Base-by-base conservation (phyloP, 2,888 invertebrate species). In the Rhyacophila evoluta region DNA sequence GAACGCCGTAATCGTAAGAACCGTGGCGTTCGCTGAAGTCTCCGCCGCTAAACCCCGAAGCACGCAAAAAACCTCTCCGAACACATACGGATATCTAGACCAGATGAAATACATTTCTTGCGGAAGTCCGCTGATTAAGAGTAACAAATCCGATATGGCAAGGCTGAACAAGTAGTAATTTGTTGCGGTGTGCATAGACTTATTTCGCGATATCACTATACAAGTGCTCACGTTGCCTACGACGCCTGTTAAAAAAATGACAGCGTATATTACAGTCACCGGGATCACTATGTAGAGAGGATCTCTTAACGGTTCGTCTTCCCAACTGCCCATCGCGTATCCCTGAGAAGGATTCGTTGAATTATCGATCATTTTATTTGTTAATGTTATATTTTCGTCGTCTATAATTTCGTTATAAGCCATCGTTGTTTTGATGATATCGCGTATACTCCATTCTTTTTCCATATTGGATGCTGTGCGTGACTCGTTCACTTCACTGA, bases 171-270 rank as follows among this genome's bases (percentile, higher is more conserved):
- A 89, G 85, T 97, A 97, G 85, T 93, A 94, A 84, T 94, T 94
- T 4, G 94, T 94, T 1, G 94, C 94, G 11, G 94, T 94, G 84
- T 95, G 95, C 95, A 97, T 95, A 82, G 93, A 94, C 83, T 93
- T 93, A 87, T 96, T 96, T 82, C 92, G 91, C 27, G 93, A 91
- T 83, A 97, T 96, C 19, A 97, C 96, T 76, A 96, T 89, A 85
- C 97, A 97, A 1, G 96, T 97, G 84, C 94, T 93, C 38, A 95
- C 90, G 86, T 97, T 97, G 1, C 97, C 97, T 25, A 95, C 87
- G 1, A 95, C 87, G 1, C 97, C 96, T 3, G 93, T 93, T 8
- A 96, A 85, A 84, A 96, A 94, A 84, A 96, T 95, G 15, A 94
- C 83, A 0, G 90, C 87, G 86, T 96, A 97, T 77, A 95, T 89